Percentiles rank a stretch among this genome's conserved stretches.
phyloP scores from a whole-genome alignment of 64 coral and sea anemone genomes.

The Trachythela sp. region DNA sequence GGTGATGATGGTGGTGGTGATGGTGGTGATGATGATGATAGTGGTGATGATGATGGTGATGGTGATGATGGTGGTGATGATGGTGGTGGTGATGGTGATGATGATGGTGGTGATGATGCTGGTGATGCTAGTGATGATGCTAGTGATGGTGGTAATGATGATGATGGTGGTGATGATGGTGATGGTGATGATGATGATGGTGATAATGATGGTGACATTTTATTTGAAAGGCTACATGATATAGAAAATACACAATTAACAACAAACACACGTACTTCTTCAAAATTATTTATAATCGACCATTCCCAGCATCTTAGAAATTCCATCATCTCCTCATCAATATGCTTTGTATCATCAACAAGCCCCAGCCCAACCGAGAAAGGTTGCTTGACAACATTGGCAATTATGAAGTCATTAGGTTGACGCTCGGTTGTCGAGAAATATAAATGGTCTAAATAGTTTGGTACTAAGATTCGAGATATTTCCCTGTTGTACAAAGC shows the following conservation, averaged over 20 bases:
- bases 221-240: not conserved
- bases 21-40: too few relatives aligned
- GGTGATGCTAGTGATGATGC: too few relatives aligned
- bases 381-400: not conserved
- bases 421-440: not conserved
- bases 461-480: not conserved
- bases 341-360: not conserved
- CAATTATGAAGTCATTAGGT: not conserved
- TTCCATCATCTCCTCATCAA: not conserved
- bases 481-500: not conserved
- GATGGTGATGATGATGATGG: not conserved
- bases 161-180: too few relatives aligned
- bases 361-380: not conserved
- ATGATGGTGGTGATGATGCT: too few relatives aligned
- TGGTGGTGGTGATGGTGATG: too few relatives aligned
- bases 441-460: conserved; percentile 1
- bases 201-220: not conserved
- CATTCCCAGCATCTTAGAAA: conserved; percentile 10
- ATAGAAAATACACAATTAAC: not conserved
- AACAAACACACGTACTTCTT: not conserved
- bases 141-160: too few relatives aligned
- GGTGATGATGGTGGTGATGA: too few relatives aligned
- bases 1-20: too few relatives aligned
- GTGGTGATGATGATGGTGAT: too few relatives aligned
- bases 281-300: not conserved